A percentile compares a stretch with the other conserved stretches of the same genome.
These are phyloP conservation scores for Tursiops truncatus DNA, from an alignment of 2,113 vertebrate genomes.

Conservation along the genomic window DNA sequence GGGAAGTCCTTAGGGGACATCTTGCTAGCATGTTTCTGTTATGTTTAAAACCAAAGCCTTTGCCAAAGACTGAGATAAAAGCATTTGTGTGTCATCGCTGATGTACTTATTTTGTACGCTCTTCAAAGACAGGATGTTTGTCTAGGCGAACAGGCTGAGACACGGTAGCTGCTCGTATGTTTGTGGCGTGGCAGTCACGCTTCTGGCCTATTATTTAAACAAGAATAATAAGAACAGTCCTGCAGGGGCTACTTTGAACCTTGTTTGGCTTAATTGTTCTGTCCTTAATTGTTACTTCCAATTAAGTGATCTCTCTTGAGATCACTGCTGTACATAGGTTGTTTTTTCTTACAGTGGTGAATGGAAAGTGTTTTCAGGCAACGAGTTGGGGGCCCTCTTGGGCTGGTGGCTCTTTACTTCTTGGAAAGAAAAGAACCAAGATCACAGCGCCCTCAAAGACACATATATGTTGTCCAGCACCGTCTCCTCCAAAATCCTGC, in stretches of 20 bases:
- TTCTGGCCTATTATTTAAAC: background rate
- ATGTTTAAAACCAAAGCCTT: background rate
- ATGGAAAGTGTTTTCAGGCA: conserved; percentile 97
- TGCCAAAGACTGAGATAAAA: background rate
- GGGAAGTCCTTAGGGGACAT: too few species aligned
- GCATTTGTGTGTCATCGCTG: background rate
- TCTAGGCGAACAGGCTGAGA: background rate
- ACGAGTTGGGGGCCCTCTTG: conserved; percentile 94
- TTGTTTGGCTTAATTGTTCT: background rate
- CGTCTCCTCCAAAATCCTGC: conserved; percentile 97
- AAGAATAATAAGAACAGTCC: background rate
- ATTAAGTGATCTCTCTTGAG: background rate
- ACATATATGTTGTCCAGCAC: conserved; percentile 97
- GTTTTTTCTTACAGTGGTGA: conserved; percentile 85
- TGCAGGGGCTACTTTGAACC: background rate
- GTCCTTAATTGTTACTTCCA: background rate
- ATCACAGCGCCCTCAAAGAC: conserved; percentile 86
- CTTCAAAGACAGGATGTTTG: background rate
- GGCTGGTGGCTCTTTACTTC: conserved; percentile 97
- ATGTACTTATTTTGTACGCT: background rate
- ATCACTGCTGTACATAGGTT: background rate
- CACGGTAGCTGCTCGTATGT: background rate
- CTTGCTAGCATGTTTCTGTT: background rate
- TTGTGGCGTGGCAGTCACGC: background rate
- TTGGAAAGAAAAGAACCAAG: conserved; percentile 91